These are phyloP conservation scores for Denticeps clupeoides DNA, from an alignment of 2,797 vertebrate species.

Conservation along the genomic window DNA sequence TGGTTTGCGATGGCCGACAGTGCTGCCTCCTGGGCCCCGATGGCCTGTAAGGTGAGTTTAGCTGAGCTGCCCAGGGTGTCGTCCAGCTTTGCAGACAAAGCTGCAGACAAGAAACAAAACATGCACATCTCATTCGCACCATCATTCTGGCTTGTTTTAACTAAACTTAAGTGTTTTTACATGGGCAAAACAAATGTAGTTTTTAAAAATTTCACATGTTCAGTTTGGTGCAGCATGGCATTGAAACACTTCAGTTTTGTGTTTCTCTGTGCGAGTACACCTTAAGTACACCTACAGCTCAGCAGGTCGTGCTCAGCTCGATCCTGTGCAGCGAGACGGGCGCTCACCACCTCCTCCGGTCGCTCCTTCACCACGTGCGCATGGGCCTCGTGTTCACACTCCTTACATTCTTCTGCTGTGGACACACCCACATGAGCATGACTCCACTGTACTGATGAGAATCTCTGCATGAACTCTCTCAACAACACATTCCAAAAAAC, in stretches of 20 bases:
- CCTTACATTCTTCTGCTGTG: slow-evolving; percentile 44
- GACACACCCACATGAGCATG: slow-evolving; percentile 15
- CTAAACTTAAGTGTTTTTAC: too few species aligned
- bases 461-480: too few species aligned
- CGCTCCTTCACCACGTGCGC: slow-evolving; percentile 69
- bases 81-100: slow-evolving; percentile 66
- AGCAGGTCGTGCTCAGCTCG: slow-evolving; percentile 66
- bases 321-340: slow-evolving; percentile 76
- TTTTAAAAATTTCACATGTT: too few species aligned
- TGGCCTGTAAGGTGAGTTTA: slow-evolving; percentile 69
- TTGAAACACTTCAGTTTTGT: too few species aligned
- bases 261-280: background rate
- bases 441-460: too few species aligned
- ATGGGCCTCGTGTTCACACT: slow-evolving; percentile 34
- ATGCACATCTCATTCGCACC: too few species aligned
- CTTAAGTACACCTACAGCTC: slow-evolving; percentile 50
- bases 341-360: slow-evolving; percentile 75
- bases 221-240: too few species aligned
- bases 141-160: too few species aligned
- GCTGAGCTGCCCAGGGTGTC: slow-evolving; percentile 65
- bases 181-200: too few species aligned
- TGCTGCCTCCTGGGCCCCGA: slow-evolving; percentile 81
- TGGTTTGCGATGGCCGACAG: slow-evolving; percentile 73
- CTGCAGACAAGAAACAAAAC: slow-evolving; percentile 41
- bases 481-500: too few species aligned